Base-by-base conservation (phyloP, 2,888 invertebrate species). In the Hemicrepidius hirtus region DNA sequence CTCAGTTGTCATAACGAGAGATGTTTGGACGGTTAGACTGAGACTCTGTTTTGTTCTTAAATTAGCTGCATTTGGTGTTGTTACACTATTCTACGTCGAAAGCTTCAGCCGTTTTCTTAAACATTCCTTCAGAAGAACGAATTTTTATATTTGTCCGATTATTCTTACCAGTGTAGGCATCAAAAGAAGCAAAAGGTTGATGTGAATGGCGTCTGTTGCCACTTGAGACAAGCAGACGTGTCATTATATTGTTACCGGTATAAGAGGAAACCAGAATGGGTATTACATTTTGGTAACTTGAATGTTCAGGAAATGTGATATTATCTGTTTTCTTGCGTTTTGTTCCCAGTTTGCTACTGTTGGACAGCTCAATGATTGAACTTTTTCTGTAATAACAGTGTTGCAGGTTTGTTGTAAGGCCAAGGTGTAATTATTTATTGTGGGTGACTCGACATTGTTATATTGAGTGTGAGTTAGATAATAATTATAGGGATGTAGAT, bases 241-340 rank as follows among this genome's bases (percentile, higher is more conserved):
- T 82, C 79, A 82, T 83, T 82, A 82, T 82, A 80, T 82, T 80
- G 80, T 83, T 82, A 81, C 82, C 78, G 80, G 82, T 81, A 80
- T 65, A 75, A 71, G 67, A 79, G 80, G 80, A 81, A 80, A 81
- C 68, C 59, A 63, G 50, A 74, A 59, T 60, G 16, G 24, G 41
- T 49, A 66, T 63, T 53, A 53, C 28, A 64, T 28, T 24, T 55
- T 70, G 37, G 68, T 55, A 41, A 24, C 53, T 13, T 72, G 69
- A 9, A 53, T 41, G 55, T 59, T 55, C 68, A 72, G 72, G 75
- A 78, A 76, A 76, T 71, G 74, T 76, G 76, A 76, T 75, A 78
- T 76, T 76, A 76, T 76, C 69, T 74, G 69, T 73, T 75, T 78
- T 76, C 72, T 75, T 73, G 69, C 69, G 75, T 75, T 74, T 68